Base-by-base conservation (phyloP, 2,888 invertebrate species). In the Aproaerema taeniolella region DNA sequence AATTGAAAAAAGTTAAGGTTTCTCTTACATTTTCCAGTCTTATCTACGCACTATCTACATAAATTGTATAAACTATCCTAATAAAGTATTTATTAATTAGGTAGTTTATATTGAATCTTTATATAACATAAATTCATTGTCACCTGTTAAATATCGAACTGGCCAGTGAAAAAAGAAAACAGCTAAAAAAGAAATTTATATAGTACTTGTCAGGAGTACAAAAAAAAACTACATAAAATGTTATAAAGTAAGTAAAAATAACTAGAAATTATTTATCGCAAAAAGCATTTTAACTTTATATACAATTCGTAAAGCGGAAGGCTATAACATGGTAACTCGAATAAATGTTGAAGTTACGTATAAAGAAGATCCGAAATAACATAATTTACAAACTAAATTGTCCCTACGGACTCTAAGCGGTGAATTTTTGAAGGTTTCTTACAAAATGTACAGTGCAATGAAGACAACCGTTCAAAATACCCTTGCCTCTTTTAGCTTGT, bases 401-500 rank as follows among this genome's bases (percentile, higher is more conserved):
- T n/a, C 48, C 44, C 63, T 76, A 77, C 2, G 14, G 37, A 37
- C 29, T 2, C 13, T 14, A 29, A 20, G 58, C 55, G 71, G 73
- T 72, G 52, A 62, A 67, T 69, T 76, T 67, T 71, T 72, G 74
- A 81, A 72, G 81, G 82, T 73, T 63, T 66, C 74, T 75, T 61
- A 54, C 66, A 66, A 54, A 82, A 83, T 85, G 42, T 86, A 83
- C 83, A 85, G 60, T 58, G 53, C 31, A 52, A 60, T 60, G 53
- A 73, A 71, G 78, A 74, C 66, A 77, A 80, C 82, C 85, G 38
- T 73, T 70, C 77, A 82, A 81, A 83, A 71, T 55, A 67, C 64
- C 70, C 66, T 69, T 83, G 85, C 86, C 85, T 85, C 85, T 66
- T 67, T 71, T 70, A 73, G 85, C 85, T 86, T 83, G 82, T 85